Evolutionary conservation across 2,797 vertebrate species (phyloP).

Genomic region (Mus minutoides): DNA sequence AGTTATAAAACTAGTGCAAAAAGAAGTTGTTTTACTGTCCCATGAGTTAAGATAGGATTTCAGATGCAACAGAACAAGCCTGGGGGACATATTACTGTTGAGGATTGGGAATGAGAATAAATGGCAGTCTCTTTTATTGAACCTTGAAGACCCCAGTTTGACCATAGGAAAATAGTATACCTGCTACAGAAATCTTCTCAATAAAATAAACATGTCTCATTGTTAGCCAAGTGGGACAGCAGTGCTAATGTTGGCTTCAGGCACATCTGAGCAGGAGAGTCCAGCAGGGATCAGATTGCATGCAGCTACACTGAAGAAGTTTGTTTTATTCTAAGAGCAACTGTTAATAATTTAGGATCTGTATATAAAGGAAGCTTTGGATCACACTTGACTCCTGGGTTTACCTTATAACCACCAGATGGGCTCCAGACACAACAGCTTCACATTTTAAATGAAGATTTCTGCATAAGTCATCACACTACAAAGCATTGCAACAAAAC

Average conservation of each 20-base stretch:
- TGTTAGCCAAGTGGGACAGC: not conserved
- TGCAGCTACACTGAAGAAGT: not conserved
- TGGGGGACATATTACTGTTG: not conserved
- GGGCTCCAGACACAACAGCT: not conserved
- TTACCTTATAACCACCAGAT: not conserved
- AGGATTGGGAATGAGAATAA: not conserved
- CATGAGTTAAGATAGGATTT: not conserved
- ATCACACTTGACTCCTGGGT: not conserved
- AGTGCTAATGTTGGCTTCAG: not conserved
- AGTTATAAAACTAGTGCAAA: not conserved
- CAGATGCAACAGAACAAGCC: not conserved
- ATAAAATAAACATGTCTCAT: conserved; percentile 17
- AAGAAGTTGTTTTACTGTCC: not conserved
- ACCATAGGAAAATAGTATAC: not conserved
- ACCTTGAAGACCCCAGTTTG: not conserved
- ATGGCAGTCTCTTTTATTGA: not conserved
- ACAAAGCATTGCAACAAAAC: not conserved
- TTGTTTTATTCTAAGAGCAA: conserved; percentile 5
- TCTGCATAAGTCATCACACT: not conserved
- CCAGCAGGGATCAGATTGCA: not conserved
- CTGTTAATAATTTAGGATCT: conserved; percentile 31
- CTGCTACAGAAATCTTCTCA: not conserved
- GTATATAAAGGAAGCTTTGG: not conserved
- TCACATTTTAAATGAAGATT: conserved; percentile 11
- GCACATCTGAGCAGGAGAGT: not conserved